Evolutionary conservation across 2,888 invertebrate genomes (phyloP), one percentile per base, ranked within the genome.

Genomic region (Drosophila yooni): DNA sequence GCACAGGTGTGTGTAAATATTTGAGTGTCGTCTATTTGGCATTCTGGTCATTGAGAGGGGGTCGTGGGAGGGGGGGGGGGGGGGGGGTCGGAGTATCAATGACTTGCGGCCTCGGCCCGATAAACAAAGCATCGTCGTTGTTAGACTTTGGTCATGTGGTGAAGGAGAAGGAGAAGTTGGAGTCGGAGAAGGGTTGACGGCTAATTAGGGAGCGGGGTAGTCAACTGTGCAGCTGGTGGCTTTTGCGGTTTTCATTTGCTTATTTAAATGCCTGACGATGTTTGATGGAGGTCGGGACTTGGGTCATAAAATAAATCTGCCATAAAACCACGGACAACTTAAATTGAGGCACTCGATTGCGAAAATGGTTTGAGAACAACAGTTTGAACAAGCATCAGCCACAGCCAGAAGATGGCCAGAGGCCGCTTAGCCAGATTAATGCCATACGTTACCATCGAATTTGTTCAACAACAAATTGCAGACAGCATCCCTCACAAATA

Each of bases 1-100:
- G 62, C 54, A 31, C 56, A 70, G 70, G 68, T 67, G 57, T 71
- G 58, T 64, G 68, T 62, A 80, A 81, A 81, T 82, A 84, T 83
- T 81, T 67, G 53, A 46, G 61, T 60, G 66, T 50, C 46, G 65
- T 52, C 73, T 70, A 76, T 79, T 76, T 82, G 82, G 67, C 80
- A 85, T 70, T 80, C 65, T 66, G 59, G 69, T 68, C 34, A 65
- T 69, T 50, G 76, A 63, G 31, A 21, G 2, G 2, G 21, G 21
- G 21, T 21, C 1, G 21, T 21, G 21, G 21, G 27, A 13, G 7
- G 5, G 7, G 4, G 27, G n/a, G 7, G 5, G 7, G 4, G 3
- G 27, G 27, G 5, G 21, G 21, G 21, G 21, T 1, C 27, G 61
- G 56, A 57, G 38, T 52, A 46, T 80, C 81, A 70, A 70, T 83